phyloP scores from a whole-genome alignment of 2,888 invertebrate species.

The Callinectes sapidus region DNA sequence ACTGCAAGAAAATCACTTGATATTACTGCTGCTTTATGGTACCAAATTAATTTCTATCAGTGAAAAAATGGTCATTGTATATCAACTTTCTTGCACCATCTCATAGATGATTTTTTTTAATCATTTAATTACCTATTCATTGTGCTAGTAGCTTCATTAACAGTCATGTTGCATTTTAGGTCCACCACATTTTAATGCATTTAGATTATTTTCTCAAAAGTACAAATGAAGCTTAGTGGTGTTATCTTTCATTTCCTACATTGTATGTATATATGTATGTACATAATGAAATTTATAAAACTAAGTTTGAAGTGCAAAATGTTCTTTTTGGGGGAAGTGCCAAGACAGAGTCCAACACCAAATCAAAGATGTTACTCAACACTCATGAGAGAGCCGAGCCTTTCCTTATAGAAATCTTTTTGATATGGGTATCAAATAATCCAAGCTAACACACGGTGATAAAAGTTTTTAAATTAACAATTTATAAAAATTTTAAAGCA shows the following conservation, averaged over 20 bases:
- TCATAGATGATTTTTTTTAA: too few relatives aligned
- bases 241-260: neutral
- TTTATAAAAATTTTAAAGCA: neutral
- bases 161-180: neutral
- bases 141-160: neutral
- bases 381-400: neutral
- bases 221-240: conserved; percentile 9
- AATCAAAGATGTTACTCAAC: neutral
- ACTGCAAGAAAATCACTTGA: too few relatives aligned
- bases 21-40: too few relatives aligned
- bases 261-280: neutral
- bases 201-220: neutral
- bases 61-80: too few relatives aligned
- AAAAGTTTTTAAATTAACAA: neutral
- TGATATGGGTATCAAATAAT: neutral
- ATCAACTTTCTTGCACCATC: too few relatives aligned
- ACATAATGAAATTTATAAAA: neutral
- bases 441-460: neutral
- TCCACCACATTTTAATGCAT: neutral
- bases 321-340: neutral
- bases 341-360: neutral
- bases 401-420: neutral
- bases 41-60: too few relatives aligned
- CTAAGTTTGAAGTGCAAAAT: neutral
- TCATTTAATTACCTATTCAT: neutral